phyloP scores from a whole-genome alignment of 2,797 vertebrate genomes.

The Hylomyscus alleni region DNA sequence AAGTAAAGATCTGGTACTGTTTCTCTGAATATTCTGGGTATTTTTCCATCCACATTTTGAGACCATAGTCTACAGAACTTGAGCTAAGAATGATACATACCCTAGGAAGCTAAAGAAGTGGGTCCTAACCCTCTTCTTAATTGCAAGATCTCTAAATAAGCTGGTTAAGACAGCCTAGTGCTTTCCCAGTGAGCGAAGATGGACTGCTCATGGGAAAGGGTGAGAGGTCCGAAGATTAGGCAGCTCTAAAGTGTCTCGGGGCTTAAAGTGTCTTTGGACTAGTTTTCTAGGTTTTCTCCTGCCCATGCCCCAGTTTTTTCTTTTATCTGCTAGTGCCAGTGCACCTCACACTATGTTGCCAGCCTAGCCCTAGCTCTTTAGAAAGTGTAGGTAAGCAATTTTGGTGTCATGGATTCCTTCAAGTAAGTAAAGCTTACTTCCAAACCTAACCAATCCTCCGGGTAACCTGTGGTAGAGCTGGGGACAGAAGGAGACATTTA shows the following conservation, averaged over 20 bases:
- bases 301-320: not conserved
- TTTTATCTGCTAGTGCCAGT: not conserved
- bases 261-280: not conserved
- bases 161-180: fast-evolving
- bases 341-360: not conserved
- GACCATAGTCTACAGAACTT: not conserved
- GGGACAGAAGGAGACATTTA: not conserved
- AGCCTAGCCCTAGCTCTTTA: not conserved
- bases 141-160: not conserved
- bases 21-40: conserved; percentile 47
- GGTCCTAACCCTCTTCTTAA: not conserved
- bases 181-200: not conserved
- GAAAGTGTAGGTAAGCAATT: not conserved
- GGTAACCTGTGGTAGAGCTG: not conserved
- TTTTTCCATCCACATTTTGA: conserved; percentile 59
- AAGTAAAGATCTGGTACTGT: not conserved
- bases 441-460: not conserved
- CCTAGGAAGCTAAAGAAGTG: not conserved
- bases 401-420: not conserved
- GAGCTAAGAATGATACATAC: not conserved
- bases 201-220: too few relatives aligned
- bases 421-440: not conserved
- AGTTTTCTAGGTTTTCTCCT: not conserved
- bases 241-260: not conserved
- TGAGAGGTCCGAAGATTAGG: not conserved